Evolutionary conservation across 2,113 vertebrate species (phyloP), one percentile per base, ranked within the genome.

Genomic region (Gorsachius goisagi): DNA sequence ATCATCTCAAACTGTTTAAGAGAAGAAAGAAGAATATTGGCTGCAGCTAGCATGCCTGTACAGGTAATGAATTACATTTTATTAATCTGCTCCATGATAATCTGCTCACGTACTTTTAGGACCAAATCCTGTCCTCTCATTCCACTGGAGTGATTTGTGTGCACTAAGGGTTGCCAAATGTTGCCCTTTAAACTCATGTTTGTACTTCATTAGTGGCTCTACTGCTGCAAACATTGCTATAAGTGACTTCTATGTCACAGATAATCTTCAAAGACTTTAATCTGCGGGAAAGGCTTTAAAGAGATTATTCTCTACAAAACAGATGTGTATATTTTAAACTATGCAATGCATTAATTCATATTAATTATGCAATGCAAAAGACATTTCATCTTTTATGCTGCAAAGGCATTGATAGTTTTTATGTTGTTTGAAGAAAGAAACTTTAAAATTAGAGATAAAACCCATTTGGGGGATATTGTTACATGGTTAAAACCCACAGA

Each of bases 1-100:
- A 98, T 99, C 24, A 99, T 99, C 97, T 99, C 99, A 66, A 99
- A 98, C 94, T 99, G 99, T 91, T 98, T 99, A 82, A 98, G 98
- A 93, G 99, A 99, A 95, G 99, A 99, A 97, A 98, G 98, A 64
- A 98, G 99, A 72, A 99, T 99, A 97, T 90, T 99, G 90, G 98
- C 99, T 77, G 98, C 98, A 73, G 98, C 99, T 75, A 99, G 98
- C 97, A 98, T 98, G 97, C 98, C 99, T 77, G 98, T 99, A 89
- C 99, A 99, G 99, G 99, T 99, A 98, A 97, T 56, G 19, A 87
- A 83, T 56, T 89, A 63, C 62, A 80, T 69, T 85, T 89, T 53
- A 62, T 72, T 95, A 75, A 95, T 90, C 69, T 84, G 33, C 30
- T 84, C 82, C 62, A 39, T 78, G 52, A 58, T 92, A 67, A 92